These are phyloP conservation scores for Iphiclides podalirius DNA, from an alignment of 2,888 invertebrate genomes.

Conservation along the genomic window DNA sequence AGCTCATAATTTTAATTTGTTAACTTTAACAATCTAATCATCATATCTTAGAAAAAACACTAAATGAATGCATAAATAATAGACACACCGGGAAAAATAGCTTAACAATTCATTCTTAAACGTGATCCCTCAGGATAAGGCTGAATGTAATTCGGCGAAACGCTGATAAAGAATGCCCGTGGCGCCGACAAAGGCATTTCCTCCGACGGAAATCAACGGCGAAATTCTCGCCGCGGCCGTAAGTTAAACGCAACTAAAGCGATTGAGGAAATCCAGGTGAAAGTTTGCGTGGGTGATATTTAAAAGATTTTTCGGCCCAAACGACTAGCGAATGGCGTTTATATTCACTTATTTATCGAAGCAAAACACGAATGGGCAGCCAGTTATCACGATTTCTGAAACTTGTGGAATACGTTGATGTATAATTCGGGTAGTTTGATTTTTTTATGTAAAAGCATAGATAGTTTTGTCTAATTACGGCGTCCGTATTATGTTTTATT, in stretches of 20 bases:
- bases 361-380: no score
- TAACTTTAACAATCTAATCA: neutral
- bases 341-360: no score
- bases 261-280: neutral
- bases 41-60: neutral
- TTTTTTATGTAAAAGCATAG: no score
- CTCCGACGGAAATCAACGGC: slow-evolving; percentile 4
- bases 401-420: no score
- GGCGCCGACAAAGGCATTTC: slow-evolving; percentile 10
- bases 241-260: slow-evolving; percentile 5
- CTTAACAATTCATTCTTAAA: neutral
- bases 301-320: neutral
- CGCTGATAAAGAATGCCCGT: neutral
- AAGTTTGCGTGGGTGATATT: neutral
- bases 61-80: neutral
- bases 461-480: no score
- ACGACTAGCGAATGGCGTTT: neutral
- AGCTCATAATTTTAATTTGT: neutral
- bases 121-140: neutral
- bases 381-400: no score
- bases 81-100: neutral
- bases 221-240: neutral
- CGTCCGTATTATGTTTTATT: no score
- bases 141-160: neutral
- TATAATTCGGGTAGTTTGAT: no score